These are phyloP conservation scores for Drosophila pruinosa DNA, from an alignment of 1,140 invertebrate species.

Conservation along the genomic window DNA sequence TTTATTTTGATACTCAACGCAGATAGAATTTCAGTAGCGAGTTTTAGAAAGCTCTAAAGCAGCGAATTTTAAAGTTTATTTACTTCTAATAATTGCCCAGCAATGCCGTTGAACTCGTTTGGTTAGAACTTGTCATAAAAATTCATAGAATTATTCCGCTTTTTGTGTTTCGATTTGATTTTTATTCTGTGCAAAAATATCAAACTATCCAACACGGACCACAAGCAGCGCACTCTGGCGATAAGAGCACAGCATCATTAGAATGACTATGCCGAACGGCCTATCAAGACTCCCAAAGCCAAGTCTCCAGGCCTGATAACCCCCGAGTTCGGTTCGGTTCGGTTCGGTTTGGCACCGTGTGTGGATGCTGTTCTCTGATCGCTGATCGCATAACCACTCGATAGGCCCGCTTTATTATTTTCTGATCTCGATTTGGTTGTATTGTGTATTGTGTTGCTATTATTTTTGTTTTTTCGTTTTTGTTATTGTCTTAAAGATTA, in stretches of 20 bases:
- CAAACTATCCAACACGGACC: constrained; percentile 50
- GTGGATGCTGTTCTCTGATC: constrained; percentile 64
- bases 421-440: constrained; percentile 51
- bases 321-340: constrained; percentile 40
- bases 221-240: constrained; percentile 35
- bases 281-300: constrained; percentile 38
- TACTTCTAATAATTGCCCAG: constrained; percentile 67
- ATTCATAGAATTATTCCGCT: constrained; percentile 44
- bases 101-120: constrained; percentile 78
- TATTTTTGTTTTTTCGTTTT: constrained; percentile 40
- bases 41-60: constrained; percentile 29
- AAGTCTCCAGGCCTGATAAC: constrained; percentile 56
- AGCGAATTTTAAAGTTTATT: constrained; percentile 40
- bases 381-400: constrained; percentile 37
- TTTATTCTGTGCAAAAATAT: constrained; percentile 37
- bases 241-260: constrained; percentile 9
- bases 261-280: not conserved
- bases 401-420: constrained; percentile 46
- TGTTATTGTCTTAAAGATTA: constrained; percentile 45
- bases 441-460: constrained; percentile 48
- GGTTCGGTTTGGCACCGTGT: constrained; percentile 1
- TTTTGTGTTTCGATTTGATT: not conserved
- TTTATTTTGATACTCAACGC: not conserved
- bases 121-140: constrained; percentile 64
- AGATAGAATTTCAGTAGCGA: constrained; percentile 13